Evolutionary conservation across 2,113 vertebrate genomes (phyloP).

Genomic region (Seriola aureovittata): DNA sequence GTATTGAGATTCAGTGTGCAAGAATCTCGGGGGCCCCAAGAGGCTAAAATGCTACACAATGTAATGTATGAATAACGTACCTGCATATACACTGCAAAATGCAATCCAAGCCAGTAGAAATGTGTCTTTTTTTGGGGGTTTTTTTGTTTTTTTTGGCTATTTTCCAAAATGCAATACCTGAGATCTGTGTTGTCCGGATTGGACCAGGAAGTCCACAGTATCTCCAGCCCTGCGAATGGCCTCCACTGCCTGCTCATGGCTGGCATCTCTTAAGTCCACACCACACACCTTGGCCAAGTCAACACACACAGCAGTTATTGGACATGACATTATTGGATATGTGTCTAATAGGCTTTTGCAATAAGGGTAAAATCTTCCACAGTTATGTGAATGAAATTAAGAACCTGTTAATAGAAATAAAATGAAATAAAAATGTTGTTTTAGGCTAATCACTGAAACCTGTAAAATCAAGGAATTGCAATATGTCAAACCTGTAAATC

Average conservation of each 20-base stretch:
- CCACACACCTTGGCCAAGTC: slow-evolving; percentile 89
- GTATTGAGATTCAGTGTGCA: slow-evolving; percentile 17
- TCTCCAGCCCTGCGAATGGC: slow-evolving; percentile 95
- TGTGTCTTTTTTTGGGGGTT: not conserved
- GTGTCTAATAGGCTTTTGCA: not conserved
- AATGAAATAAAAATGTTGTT: not conserved
- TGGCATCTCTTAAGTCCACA: slow-evolving; percentile 94
- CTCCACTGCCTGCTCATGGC: slow-evolving; percentile 97
- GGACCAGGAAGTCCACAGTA: slow-evolving; percentile 93
- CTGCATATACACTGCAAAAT: not conserved
- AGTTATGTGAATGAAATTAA: not conserved
- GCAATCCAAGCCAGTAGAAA: not conserved
- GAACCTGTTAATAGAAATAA: not conserved
- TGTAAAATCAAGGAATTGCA: not conserved
- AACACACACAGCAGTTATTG: slow-evolving; percentile 11
- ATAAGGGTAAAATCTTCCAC: too few species aligned
- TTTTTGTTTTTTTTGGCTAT: not conserved
- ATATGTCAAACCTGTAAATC: not conserved
- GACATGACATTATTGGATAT: not conserved
- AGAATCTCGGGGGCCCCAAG: not conserved
- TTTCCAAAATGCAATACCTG: slow-evolving; percentile 85
- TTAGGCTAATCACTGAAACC: not conserved
- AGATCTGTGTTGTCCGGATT: slow-evolving; percentile 88
- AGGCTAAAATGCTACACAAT: not conserved
- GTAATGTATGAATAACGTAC: not conserved